phyloP scores from a whole-genome alignment of 2,113 vertebrate genomes.

The Percina caprodes region DNA sequence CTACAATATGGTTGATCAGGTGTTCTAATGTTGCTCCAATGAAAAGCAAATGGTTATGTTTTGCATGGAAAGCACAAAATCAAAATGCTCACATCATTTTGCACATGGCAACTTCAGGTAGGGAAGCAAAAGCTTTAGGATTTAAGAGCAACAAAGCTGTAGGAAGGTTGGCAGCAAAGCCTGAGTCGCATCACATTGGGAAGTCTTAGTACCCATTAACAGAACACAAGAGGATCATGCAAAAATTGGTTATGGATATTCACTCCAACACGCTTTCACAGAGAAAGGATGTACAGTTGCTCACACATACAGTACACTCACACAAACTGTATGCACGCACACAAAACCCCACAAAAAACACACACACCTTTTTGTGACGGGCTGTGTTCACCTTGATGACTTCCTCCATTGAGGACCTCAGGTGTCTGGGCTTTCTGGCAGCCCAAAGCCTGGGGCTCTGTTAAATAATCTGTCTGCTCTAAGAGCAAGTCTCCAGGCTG shows the following conservation, averaged over 20 bases:
- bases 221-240: conserved; percentile 57
- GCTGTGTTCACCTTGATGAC: conserved; percentile 66
- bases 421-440: conserved; percentile 63
- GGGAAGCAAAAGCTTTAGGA: conserved; percentile 59
- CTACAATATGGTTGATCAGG: conserved; percentile 60
- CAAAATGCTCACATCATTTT: conserved; percentile 54
- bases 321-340: not conserved
- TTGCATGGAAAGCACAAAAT: conserved; percentile 67
- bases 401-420: conserved; percentile 75
- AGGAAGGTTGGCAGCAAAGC: conserved; percentile 59
- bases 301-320: conserved; percentile 5
- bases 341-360: conserved; percentile 44
- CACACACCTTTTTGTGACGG: conserved; percentile 77
- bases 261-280: conserved; percentile 7
- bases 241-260: conserved; percentile 17
- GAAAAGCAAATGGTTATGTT: conserved; percentile 71
- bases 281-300: not conserved
- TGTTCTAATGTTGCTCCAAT: conserved; percentile 36
- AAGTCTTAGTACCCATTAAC: conserved; percentile 13
- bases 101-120: conserved; percentile 42
- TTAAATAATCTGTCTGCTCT: conserved; percentile 72
- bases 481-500: conserved; percentile 65
- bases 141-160: conserved; percentile 62
- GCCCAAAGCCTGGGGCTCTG: conserved; percentile 73
- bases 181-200: conserved; percentile 42